A percentile compares a stretch with the other conserved stretches of the same genome.
Conservation (phyloP, 2,113 vertebrate species). For the Sclerurus mexicanus region DNA sequence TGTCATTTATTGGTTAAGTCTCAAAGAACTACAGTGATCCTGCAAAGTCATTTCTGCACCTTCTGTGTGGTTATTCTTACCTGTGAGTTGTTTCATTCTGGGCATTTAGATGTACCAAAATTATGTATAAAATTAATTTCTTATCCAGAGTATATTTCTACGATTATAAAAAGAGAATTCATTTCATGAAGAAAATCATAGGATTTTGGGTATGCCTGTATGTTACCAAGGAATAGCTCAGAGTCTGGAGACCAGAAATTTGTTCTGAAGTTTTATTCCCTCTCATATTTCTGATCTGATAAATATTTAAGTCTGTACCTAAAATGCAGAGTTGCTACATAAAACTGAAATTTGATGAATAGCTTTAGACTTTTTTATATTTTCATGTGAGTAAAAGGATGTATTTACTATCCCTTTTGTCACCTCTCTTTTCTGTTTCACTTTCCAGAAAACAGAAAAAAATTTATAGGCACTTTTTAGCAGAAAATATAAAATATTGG, state of each 20-base stretch:
- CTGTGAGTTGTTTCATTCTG: background rate
- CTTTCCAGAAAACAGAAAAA: background rate
- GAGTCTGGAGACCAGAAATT: background rate
- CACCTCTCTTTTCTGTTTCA: background rate
- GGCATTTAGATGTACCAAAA: background rate
- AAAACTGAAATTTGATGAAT: background rate
- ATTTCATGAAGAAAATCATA: background rate
- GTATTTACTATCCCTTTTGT: background rate
- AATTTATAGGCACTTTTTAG: background rate
- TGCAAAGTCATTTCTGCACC: background rate
- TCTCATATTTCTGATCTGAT: background rate
- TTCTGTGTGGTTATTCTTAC: background rate
- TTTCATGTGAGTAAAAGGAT: background rate
- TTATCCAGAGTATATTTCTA: background rate
- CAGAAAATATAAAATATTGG: background rate
- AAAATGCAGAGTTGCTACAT: background rate
- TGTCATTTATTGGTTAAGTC: background rate
- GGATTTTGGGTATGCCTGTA: background rate
- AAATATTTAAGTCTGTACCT: background rate
- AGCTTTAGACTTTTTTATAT: background rate
- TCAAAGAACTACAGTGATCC: background rate
- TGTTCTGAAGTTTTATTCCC: background rate
- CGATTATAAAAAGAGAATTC: background rate
- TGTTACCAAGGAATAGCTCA: background rate
- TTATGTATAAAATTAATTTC: background rate